phyloP scores from a whole-genome alignment of 2,797 vertebrate species.

The Paguma larvata region DNA sequence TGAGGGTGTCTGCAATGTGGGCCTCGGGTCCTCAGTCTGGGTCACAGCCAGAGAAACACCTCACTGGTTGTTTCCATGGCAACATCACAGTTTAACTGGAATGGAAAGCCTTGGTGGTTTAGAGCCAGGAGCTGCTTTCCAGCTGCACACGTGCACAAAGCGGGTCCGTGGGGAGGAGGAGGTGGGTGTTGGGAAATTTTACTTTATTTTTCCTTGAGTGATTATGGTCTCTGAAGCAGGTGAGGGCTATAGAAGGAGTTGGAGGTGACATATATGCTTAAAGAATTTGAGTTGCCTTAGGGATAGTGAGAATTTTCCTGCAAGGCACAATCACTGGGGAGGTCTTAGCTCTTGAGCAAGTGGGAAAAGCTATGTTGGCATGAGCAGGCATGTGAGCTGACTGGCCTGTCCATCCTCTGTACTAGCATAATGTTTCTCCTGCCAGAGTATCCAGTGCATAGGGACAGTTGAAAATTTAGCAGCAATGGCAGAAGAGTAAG shows the following conservation, averaged over 20 bases:
- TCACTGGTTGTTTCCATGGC: conserved; percentile 68
- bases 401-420: not conserved
- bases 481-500: not conserved
- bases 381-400: not conserved
- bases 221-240: conserved; percentile 78
- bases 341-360: not conserved
- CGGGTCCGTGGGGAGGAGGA: conserved; percentile 45
- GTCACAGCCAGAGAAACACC: conserved; percentile 58
- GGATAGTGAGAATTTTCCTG: conserved; percentile 35
- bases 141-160: conserved; percentile 15
- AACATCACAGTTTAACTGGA: conserved; percentile 75
- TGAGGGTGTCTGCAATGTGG: not conserved
- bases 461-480: not conserved
- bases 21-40: not conserved
- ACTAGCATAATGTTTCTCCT: not conserved
- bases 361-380: not conserved
- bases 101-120: conserved; percentile 65
- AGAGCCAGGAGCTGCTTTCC: conserved; percentile 67
- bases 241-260: conserved; percentile 65
- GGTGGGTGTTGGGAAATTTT: conserved; percentile 72
- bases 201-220: conserved; percentile 81
- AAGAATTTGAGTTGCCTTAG: conserved; percentile 74
- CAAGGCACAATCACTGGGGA: not conserved
- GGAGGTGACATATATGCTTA: conserved; percentile 72
- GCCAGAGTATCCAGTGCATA: too few relatives aligned